Percentiles rank a stretch among this genome's conserved stretches.
Evolutionary conservation across 2,888 invertebrate genomes (phyloP).

Genomic region (Danaus chrysippus): DNA sequence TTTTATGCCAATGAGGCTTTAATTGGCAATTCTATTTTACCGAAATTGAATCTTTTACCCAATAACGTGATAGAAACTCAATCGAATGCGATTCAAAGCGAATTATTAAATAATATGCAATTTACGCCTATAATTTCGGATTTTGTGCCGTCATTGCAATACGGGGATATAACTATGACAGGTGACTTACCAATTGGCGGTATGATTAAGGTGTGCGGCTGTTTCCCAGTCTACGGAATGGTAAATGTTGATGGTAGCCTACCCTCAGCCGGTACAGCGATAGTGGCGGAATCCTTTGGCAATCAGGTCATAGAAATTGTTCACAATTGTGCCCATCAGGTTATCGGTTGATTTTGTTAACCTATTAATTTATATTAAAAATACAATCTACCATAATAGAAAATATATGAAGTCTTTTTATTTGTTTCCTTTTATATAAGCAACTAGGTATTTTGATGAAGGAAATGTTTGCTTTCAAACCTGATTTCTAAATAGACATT

Average conservation of each 20-base stretch:
- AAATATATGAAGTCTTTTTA: no score
- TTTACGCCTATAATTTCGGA: slow-evolving; percentile 55
- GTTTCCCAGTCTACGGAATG: slow-evolving; percentile 63
- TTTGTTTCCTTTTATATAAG: no score
- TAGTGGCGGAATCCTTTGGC: slow-evolving; percentile 47
- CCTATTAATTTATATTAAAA: slow-evolving; percentile 15
- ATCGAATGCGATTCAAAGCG: slow-evolving; percentile 25
- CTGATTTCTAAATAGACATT: no score
- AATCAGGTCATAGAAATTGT: slow-evolving; percentile 36
- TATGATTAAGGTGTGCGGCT: slow-evolving; percentile 56
- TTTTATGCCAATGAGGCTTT: slow-evolving; percentile 19
- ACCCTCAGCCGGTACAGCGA: slow-evolving; percentile 54
- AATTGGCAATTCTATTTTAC: slow-evolving; percentile 14
- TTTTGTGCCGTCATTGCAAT: slow-evolving; percentile 53
- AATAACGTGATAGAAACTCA: slow-evolving; percentile 12
- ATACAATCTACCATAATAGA: neutral
- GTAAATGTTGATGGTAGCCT: slow-evolving; percentile 56
- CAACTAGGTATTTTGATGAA: no score
- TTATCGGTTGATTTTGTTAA: slow-evolving; percentile 28
- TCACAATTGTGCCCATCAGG: slow-evolving; percentile 34
- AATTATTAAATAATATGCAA: slow-evolving; percentile 38
- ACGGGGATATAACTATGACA: slow-evolving; percentile 54
- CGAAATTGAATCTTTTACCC: slow-evolving; percentile 22
- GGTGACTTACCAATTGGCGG: slow-evolving; percentile 62
- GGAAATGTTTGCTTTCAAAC: no score